phyloP scores from a whole-genome alignment of 2,888 invertebrate genomes.

The Phyllotreta striolata region DNA sequence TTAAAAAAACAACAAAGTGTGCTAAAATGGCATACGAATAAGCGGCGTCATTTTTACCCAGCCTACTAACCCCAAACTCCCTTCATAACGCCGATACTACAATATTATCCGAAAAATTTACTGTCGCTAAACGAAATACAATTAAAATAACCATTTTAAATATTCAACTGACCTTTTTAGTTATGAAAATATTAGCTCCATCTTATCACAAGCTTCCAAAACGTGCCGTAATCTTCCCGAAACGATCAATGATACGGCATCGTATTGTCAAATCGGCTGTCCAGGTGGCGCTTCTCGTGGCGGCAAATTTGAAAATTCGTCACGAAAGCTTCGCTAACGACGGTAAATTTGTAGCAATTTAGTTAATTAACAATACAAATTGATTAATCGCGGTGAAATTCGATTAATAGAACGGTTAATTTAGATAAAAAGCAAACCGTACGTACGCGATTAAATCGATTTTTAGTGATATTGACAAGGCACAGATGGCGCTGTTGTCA shows the following conservation, averaged over 20 bases:
- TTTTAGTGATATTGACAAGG: constrained; percentile 26
- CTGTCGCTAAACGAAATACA: background rate
- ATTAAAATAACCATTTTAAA: constrained; percentile 50
- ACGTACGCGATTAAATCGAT: constrained; percentile 31
- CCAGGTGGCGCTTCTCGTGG: constrained; percentile 45
- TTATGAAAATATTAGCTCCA: constrained; percentile 61
- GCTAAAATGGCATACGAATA: constrained; percentile 13
- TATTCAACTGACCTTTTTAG: constrained; percentile 58
- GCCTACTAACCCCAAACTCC: background rate
- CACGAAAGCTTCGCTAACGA: background rate
- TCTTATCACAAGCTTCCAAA: constrained; percentile 58
- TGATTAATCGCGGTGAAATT: background rate
- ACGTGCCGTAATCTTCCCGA: constrained; percentile 52
- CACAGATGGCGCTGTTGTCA: constrained; percentile 32
- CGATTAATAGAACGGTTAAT: background rate
- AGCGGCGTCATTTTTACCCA: constrained; percentile 5
- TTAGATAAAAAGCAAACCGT: constrained; percentile 10
- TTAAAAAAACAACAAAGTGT: constrained; percentile 1
- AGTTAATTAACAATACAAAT: background rate
- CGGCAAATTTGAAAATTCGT: constrained; percentile 36
- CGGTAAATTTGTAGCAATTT: background rate
- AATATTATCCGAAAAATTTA: no score
- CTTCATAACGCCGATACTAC: background rate
- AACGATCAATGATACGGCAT: constrained; percentile 11
- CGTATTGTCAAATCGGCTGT: constrained; percentile 34